Evolutionary conservation across 1,140 invertebrate genomes (phyloP), one percentile per base, ranked within the genome.

Genomic region (Drosophila leontia): DNA sequence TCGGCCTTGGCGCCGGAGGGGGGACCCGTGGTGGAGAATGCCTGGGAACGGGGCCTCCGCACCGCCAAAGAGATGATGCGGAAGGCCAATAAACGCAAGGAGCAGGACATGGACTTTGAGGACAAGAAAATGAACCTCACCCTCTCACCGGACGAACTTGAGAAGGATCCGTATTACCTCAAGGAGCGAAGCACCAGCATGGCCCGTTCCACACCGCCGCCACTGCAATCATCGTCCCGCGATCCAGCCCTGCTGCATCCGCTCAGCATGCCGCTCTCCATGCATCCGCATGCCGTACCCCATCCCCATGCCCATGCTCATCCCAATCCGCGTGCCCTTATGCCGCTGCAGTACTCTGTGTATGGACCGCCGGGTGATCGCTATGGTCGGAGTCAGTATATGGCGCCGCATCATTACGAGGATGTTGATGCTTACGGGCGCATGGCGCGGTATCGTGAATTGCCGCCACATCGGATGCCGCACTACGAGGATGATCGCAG

Each of bases 91-190:
- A 97, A 98, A 88, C 95, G 98, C 35, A 98, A 98, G 93, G 98
- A 99, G 94, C 97, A 97, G 76, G 98, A 99, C 86, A 97, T 97
- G 93, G 98, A 99, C 92, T 99, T 99, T 93, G 98, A 99, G 92
- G 98, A 99, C 91, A 99, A 99, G 93, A 97, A 98, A 87, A 96
- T 98, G 94, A 98, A 98, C 92, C 92, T 99, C 35, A 92, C 92
- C 1, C 55, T 92, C n/a, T 92, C 95, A 41, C 96, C 96, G 81
- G 96, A 98, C 78, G 98, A 98, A 81, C 94, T 97, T 42, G 98
- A 99, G 87, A 97, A 98, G 75, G 98, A 99, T 92, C 97, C 97
- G 67, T 96, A 97, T 90, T 97, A 96, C 87, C 95, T 95, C 3
- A 94, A 96, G 80, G 93, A 93, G 35, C 92, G 92, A 0, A 62